phyloP scores from a whole-genome alignment of 30 jellyfish, hydroid and myxozoan genomes.

The Chironex yamaguchii region DNA sequence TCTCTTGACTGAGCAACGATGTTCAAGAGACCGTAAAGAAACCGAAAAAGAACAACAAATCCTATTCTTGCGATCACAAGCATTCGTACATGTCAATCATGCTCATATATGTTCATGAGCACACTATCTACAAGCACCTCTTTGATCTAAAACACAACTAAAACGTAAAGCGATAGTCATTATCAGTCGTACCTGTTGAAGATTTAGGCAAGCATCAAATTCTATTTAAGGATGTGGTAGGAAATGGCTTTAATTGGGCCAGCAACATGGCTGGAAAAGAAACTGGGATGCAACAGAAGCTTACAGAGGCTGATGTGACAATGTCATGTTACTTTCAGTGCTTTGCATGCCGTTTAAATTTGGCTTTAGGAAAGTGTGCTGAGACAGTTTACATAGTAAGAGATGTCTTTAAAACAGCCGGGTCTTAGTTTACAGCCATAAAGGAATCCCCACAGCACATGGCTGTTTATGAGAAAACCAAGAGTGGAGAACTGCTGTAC shows the following conservation, averaged over 20 bases:
- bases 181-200: conserved; percentile 32
- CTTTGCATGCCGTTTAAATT: conserved; percentile 24
- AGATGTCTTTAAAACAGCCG: conserved; percentile 39
- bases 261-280: conserved; percentile 38
- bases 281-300: conserved; percentile 38
- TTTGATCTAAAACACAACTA: conserved; percentile 2
- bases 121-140: conserved; percentile 6
- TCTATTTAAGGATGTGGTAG: conserved; percentile 17
- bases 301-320: conserved; percentile 38
- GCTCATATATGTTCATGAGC: conserved; percentile 8
- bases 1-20: no score
- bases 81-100: conserved; percentile 25
- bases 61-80: conserved; percentile 26
- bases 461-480: conserved; percentile 15
- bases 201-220: not conserved
- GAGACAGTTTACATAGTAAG: conserved; percentile 1
- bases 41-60: conserved; percentile 2
- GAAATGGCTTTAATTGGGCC: no score
- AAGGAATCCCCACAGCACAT: conserved; percentile 59
- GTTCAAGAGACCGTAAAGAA: conserved; percentile 9
- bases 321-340: conserved; percentile 35
- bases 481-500: conserved; percentile 49
- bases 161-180: conserved; percentile 9
- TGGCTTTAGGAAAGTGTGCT: conserved; percentile 29
- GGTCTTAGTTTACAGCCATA: conserved; percentile 12